Conservation (phyloP, 2,113 vertebrate species). For the Uria aalge region DNA sequence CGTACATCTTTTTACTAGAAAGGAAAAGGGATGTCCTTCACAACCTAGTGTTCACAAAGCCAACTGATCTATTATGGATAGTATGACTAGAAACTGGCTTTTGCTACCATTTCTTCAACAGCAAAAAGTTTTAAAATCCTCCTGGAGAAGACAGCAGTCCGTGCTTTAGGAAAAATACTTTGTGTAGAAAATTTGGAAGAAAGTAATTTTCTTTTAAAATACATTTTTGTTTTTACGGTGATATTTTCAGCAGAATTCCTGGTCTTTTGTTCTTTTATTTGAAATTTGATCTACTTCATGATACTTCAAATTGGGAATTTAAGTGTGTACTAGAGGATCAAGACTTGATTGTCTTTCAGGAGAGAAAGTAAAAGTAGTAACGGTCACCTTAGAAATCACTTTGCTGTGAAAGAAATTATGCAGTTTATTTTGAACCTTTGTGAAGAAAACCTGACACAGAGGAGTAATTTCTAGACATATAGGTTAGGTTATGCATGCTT, state of each 20-base stretch:
- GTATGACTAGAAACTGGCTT: neutral
- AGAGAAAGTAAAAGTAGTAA: neutral
- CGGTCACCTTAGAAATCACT: neutral
- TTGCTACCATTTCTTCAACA: neutral
- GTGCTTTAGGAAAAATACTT: neutral
- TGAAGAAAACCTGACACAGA: neutral
- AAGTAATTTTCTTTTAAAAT: neutral
- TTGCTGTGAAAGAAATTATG: neutral
- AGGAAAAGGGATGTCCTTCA: neutral
- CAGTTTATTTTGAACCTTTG: neutral
- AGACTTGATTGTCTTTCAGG: neutral
- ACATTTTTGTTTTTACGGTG: rapidly evolving
- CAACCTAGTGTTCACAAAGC: neutral
- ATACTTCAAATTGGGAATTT: neutral
- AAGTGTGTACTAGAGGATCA: neutral
- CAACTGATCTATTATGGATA: neutral
- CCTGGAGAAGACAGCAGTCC: neutral
- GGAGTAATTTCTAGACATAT: neutral
- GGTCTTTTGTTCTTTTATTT: neutral
- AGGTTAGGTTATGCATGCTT: neutral
- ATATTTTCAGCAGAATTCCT: neutral
- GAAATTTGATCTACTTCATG: neutral
- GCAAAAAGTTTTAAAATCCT: neutral
- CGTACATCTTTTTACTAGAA: neutral
- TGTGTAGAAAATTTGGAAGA: neutral